These are phyloP conservation scores for Erebia epiphron DNA, from an alignment of 2,888 invertebrate species.

Conservation along the genomic window DNA sequence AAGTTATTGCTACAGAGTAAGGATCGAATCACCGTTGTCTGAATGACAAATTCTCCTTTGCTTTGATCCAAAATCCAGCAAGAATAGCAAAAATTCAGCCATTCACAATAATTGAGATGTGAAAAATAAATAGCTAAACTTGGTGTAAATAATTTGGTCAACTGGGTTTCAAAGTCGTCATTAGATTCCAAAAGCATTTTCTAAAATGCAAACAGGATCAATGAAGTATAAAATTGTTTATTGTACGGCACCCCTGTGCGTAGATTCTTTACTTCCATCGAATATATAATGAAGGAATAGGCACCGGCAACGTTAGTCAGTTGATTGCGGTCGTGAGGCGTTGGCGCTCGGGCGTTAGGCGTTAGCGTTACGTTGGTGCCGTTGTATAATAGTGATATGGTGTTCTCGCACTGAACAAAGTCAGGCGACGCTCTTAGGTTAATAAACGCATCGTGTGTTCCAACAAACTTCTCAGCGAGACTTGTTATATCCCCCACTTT, in stretches of 20 bases:
- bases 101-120: too few relatives aligned
- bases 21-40: too few relatives aligned
- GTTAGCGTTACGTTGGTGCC: slow-evolving; percentile 35
- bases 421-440: slow-evolving; percentile 60
- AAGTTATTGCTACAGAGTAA: too few relatives aligned
- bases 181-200: too few relatives aligned
- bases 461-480: slow-evolving; percentile 79
- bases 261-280: slow-evolving; percentile 13
- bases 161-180: too few relatives aligned
- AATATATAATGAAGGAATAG: slow-evolving; percentile 10
- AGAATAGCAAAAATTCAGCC: too few relatives aligned
- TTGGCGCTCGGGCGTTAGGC: slow-evolving; percentile 27
- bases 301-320: slow-evolving; percentile 12
- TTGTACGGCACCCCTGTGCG: slow-evolving; percentile 1
- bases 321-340: slow-evolving; percentile 11
- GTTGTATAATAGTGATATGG: slow-evolving; percentile 47
- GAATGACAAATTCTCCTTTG: too few relatives aligned
- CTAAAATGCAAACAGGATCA: background rate
- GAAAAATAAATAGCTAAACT: too few relatives aligned
- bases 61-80: too few relatives aligned
- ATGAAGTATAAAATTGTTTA: background rate
- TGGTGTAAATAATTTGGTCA: too few relatives aligned
- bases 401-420: slow-evolving; percentile 63
- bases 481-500: slow-evolving; percentile 46
- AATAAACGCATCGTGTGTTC: slow-evolving; percentile 71